Base-by-base conservation (phyloP, 2,888 invertebrate species). In the Cenopis cana region DNA sequence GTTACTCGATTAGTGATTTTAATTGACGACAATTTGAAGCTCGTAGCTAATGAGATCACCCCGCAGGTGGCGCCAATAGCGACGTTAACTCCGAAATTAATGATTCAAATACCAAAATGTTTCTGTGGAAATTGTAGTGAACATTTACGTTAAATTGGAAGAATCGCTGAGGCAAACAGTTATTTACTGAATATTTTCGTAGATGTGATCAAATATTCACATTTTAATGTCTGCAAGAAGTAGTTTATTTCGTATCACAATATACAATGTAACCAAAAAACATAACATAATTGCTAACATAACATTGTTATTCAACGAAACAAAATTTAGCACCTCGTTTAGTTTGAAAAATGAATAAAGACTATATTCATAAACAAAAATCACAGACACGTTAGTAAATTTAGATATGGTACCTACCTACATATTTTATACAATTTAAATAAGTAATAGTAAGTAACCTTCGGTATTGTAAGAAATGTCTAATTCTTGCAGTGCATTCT, bases 21-120 rank as follows among this genome's bases (percentile, higher is more conserved):
- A 85, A 85, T 83, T 75, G 81, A 74, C 80, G 83, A 80, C 80
- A 76, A 83, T 86, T 84, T 77, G 77, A 81, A 84, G 82, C 82
- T 83, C 76, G 79, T 68, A 81, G 74, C 77, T 83, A 85, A 86
- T 83, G 83, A 84, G 79, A 81, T 76, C 78, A 79, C 62, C 75
- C 74, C 74, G 75, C 85, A 85, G 85, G 81, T 85, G 86, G 76
- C 76, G 79, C 79, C 77, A 75, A 80, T 82, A 82, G 79, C 74
- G 69, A 78, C 78, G 81, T 79, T 65, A 66, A 66, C 60, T 66
- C 46, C 12, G n/a, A 60, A 66, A 70, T 70, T 54, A 70, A 66
- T 59, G 46, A 49, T 60, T 65, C 46, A 50, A 57, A 69, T 18
- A 55, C 33, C 55, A 56, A 62, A 61, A 62, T 11, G 59, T 66